Evolutionary conservation across 2,113 vertebrate genomes (phyloP).

Genomic region (Stigmatopora argus): DNA sequence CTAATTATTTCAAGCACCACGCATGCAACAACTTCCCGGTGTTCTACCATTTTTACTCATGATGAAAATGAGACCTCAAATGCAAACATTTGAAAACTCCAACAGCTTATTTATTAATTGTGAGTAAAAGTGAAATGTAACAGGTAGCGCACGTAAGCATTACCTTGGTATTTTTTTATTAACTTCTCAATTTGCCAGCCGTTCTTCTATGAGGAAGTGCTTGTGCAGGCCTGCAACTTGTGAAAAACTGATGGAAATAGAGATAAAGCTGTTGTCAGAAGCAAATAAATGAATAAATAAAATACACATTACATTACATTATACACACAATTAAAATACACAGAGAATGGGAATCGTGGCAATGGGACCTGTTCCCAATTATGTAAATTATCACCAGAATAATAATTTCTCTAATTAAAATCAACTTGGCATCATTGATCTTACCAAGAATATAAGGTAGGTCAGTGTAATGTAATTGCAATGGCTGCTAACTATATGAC

Average conservation of each 20-base stretch:
- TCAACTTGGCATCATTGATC: slow-evolving; percentile 42
- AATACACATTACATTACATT: too few species aligned
- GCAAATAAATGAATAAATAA: too few species aligned
- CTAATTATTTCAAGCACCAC: background rate
- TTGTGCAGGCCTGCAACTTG: slow-evolving; percentile 8
- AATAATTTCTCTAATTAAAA: slow-evolving; percentile 27
- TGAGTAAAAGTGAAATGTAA: slow-evolving; percentile 8
- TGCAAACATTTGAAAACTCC: background rate
- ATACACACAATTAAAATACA: background rate
- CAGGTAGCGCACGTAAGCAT: slow-evolving; percentile 2
- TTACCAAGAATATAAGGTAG: slow-evolving; percentile 27
- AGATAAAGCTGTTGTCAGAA: background rate
- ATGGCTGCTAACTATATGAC: slow-evolving; percentile 18
- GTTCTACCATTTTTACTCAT: background rate
- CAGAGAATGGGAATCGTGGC: slow-evolving; percentile 10
- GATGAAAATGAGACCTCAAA: background rate
- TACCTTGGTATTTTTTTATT: slow-evolving; percentile 4
- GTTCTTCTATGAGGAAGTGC: slow-evolving; percentile 9
- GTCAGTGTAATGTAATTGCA: slow-evolving; percentile 18
- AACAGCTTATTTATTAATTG: slow-evolving; percentile 11
- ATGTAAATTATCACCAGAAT: slow-evolving; percentile 41
- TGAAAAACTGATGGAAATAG: slow-evolving; percentile 14
- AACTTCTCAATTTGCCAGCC: slow-evolving; percentile 9
- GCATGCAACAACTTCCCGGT: background rate
- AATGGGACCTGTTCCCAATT: slow-evolving; percentile 43